Conservation (phyloP, 1,140 invertebrate genomes). For the Caenorhabditis tropicalis region DNA sequence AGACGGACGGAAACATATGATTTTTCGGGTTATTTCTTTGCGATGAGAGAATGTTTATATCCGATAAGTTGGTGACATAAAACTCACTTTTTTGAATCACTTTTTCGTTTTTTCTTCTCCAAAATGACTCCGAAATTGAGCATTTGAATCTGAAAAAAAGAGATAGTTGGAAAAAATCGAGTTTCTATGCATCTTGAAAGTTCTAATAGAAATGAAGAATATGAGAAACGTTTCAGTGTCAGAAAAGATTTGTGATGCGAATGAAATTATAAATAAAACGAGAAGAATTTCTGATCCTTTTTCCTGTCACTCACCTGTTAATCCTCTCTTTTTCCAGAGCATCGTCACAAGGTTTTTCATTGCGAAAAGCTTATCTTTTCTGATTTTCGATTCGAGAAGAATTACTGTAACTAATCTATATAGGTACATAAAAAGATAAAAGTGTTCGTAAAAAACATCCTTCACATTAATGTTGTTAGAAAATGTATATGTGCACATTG, state of each 20-base stretch:
- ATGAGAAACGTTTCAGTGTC: no score
- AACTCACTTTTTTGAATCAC: slow-evolving; percentile 16
- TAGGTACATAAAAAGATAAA: no score
- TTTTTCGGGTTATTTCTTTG: slow-evolving; percentile 25
- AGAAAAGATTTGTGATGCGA: slow-evolving; percentile 31
- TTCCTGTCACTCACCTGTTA: background rate
- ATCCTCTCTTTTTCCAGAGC: slow-evolving; percentile 20
- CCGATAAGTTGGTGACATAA: background rate
- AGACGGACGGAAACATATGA: background rate
- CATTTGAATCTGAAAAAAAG: slow-evolving; percentile 3
- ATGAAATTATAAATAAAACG: slow-evolving; percentile 39
- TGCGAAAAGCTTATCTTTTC: background rate
- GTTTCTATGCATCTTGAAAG: no score
- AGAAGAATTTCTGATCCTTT: slow-evolving; percentile 23
- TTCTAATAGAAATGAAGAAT: no score
- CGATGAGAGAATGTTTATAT: background rate
- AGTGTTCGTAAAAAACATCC: no score
- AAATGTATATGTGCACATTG: no score
- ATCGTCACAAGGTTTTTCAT: slow-evolving; percentile 7
- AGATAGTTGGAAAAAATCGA: no score
- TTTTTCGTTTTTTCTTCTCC: background rate
- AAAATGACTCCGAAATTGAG: slow-evolving; percentile 21
- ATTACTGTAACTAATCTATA: slow-evolving; percentile 19
- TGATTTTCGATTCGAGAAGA: background rate
- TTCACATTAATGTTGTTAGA: no score